Percentiles rank a stretch among this genome's conserved stretches.
phyloP scores from a whole-genome alignment of 1,140 invertebrate species.

The Drosophila equinoxialis region DNA sequence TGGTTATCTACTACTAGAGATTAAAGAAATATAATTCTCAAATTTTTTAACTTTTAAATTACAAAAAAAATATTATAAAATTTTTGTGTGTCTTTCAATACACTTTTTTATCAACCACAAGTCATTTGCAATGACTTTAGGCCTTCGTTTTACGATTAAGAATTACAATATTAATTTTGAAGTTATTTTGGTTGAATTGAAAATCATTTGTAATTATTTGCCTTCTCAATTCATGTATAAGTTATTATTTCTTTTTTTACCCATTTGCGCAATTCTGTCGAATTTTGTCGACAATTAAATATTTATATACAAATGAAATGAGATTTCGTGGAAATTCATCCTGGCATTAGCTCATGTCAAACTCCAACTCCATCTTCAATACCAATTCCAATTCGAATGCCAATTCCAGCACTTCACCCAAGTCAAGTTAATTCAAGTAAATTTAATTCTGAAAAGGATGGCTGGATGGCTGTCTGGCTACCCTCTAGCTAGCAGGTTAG shows the following conservation, averaged over 20 bases:
- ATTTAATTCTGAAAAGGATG: constrained; percentile 3
- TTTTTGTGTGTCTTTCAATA: too few relatives aligned
- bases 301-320: constrained; percentile 9
- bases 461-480: background rate
- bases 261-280: background rate
- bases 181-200: background rate
- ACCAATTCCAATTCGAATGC: background rate
- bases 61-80: too few relatives aligned
- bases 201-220: constrained; percentile 1
- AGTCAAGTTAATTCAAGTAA: constrained; percentile 19
- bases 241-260: background rate
- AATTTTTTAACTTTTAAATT: too few relatives aligned
- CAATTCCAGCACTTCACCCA: background rate
- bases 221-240: background rate
- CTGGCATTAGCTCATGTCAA: constrained; percentile 12
- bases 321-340: constrained; percentile 11
- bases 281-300: constrained; percentile 7
- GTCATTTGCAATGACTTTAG: too few relatives aligned
- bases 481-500: constrained; percentile 12
- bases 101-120: too few relatives aligned
- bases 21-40: too few relatives aligned
- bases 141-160: too few relatives aligned
- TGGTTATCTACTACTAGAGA: too few relatives aligned
- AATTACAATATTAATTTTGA: background rate
- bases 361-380: background rate